These are phyloP conservation scores for Metaphire vulgaris DNA, from an alignment of 1,140 invertebrate species.

Conservation along the genomic window DNA sequence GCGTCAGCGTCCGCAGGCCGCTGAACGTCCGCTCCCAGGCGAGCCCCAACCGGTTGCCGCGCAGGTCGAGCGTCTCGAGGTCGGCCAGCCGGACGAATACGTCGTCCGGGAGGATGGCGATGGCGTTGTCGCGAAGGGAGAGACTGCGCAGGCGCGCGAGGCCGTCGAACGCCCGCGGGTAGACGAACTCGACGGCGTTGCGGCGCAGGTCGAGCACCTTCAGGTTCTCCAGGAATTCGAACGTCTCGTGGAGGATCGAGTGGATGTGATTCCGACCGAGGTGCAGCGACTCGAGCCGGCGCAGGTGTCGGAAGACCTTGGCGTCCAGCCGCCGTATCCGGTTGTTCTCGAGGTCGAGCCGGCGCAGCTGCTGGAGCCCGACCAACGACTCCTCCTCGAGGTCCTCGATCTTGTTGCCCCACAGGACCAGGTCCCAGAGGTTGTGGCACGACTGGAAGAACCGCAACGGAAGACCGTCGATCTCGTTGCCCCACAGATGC, in stretches of 20 bases:
- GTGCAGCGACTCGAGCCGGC: not conserved
- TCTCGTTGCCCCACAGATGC: constrained; percentile 26
- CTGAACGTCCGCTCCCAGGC: constrained; percentile 17
- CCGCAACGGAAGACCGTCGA: constrained; percentile 13
- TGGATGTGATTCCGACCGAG: constrained; percentile 7
- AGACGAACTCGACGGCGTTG: constrained; percentile 65
- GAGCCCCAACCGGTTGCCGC: constrained; percentile 60
- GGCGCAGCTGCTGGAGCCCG: constrained; percentile 5
- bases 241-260: not conserved
- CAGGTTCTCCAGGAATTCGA: constrained; percentile 5
- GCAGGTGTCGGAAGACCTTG: constrained; percentile 5
- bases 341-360: constrained; percentile 21
- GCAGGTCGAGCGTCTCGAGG: constrained; percentile 63
- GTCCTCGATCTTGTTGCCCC: not conserved
- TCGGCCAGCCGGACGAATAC: constrained; percentile 38
- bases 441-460: constrained; percentile 20
- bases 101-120: not conserved
- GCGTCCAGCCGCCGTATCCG: not conserved
- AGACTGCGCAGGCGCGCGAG: constrained; percentile 63
- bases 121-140: constrained; percentile 53
- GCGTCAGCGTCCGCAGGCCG: not conserved
- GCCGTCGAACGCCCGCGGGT: constrained; percentile 63
- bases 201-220: constrained; percentile 41
- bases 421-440: constrained; percentile 16
- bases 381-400: not conserved